phyloP scores from a whole-genome alignment of 2,888 invertebrate species.

The Cerastis leucographa region DNA sequence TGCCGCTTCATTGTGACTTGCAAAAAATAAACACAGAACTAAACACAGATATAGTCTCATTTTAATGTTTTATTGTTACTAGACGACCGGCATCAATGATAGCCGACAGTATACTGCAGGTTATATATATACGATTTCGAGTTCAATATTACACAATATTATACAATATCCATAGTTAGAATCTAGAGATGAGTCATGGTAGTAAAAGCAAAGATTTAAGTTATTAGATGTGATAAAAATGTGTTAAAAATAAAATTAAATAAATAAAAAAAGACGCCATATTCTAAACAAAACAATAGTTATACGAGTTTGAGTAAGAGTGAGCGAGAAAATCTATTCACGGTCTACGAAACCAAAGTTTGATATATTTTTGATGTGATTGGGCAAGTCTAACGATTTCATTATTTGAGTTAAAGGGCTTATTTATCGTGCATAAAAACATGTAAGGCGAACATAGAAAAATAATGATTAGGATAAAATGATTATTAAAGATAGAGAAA shows the following conservation, averaged over 20 bases:
- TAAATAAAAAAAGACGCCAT: too few species aligned
- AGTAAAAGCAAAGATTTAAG: not conserved
- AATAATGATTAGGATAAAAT: not conserved
- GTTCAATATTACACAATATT: conserved; percentile 17
- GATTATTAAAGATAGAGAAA: not conserved
- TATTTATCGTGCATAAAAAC: too few species aligned
- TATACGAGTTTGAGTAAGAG: not conserved
- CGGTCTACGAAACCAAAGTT: too few species aligned
- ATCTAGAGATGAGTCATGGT: not conserved
- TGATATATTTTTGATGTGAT: too few species aligned
- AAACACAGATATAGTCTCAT: conserved; percentile 24
- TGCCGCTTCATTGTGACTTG: conserved; percentile 54
- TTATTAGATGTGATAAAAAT: not conserved
- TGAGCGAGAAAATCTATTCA: too few species aligned
- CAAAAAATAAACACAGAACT: conserved; percentile 19
- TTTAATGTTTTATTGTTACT: not conserved
- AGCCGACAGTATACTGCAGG: not conserved
- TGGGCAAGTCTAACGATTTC: too few species aligned
- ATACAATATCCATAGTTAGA: not conserved
- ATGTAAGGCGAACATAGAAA: too few species aligned
- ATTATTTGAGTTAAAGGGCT: too few species aligned
- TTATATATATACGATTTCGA: not conserved
- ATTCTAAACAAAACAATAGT: too few species aligned
- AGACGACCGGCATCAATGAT: not conserved
- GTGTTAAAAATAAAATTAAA: too few species aligned